Percentiles rank a stretch among this genome's conserved stretches.
phyloP scores from a whole-genome alignment of 2,797 vertebrate species.

The Cuculus canorus region DNA sequence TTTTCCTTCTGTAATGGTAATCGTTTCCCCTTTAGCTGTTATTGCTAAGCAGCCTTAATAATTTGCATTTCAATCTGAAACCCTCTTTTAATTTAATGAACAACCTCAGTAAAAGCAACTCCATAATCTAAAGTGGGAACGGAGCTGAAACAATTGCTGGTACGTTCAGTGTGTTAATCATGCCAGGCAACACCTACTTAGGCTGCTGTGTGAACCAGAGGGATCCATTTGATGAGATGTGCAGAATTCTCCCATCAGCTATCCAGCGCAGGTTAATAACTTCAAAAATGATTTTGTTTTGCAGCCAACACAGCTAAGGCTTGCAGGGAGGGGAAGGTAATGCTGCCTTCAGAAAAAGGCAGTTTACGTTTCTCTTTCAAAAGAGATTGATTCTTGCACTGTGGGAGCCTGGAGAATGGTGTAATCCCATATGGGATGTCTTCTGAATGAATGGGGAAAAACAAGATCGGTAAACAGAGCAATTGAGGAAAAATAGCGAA shows the following conservation, averaged over 20 bases:
- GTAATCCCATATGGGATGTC: background rate
- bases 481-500: background rate
- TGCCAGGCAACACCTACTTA: background rate
- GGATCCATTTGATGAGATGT: conserved; percentile 9
- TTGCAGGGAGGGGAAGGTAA: background rate
- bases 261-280: background rate
- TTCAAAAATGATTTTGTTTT: background rate
- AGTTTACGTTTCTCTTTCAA: background rate
- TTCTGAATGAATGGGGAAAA: background rate
- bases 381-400: background rate
- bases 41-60: conserved; percentile 14
- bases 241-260: background rate
- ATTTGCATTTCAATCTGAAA: conserved; percentile 35
- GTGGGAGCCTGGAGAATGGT: background rate
- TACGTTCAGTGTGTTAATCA: background rate
- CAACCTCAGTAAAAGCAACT: background rate
- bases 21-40: background rate
- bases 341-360: background rate
- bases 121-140: background rate
- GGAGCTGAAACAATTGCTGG: background rate
- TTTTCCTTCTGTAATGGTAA: background rate
- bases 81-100: background rate
- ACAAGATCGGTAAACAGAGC: background rate
- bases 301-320: background rate
- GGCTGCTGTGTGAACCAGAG: background rate